Conservation (phyloP, 2,113 vertebrate genomes). For the Apistogramma diplotaenia region DNA sequence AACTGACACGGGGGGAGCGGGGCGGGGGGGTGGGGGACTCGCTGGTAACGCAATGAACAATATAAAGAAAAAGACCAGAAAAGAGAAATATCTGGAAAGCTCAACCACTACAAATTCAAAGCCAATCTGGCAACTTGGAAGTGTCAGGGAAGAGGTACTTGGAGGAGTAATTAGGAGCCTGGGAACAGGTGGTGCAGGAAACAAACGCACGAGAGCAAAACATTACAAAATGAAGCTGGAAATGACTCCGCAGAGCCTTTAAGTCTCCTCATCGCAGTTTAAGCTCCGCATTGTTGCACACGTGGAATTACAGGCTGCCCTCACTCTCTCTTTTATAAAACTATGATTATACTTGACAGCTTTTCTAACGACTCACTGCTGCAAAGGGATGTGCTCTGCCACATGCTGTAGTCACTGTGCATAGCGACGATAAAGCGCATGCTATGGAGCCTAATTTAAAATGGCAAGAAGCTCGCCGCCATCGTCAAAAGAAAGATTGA, state of each 20-base stretch:
- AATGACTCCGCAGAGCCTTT: not conserved
- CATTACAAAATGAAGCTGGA: not conserved
- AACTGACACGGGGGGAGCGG: not conserved
- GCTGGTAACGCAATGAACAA: not conserved
- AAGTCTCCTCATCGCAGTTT: not conserved
- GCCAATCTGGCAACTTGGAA: not conserved
- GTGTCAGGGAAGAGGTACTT: too few species aligned
- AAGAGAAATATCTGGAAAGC: not conserved
- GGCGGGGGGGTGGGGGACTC: too few species aligned
- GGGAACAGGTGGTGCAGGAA: not conserved
- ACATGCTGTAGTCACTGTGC: not conserved
- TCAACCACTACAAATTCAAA: not conserved
- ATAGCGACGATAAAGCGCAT: conserved; percentile 7
- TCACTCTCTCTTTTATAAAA: not conserved
- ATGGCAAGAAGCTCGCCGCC: not conserved
- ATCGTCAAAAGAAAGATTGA: not conserved
- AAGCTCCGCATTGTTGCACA: not conserved
- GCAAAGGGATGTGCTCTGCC: not conserved
- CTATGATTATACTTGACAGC: not conserved
- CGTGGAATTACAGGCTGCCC: not conserved
- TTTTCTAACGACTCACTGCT: not conserved
- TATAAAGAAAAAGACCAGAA: not conserved
- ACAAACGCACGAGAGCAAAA: not conserved
- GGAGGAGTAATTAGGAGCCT: not conserved
- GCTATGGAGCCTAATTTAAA: not conserved